Evolutionary conservation across 2,113 vertebrate genomes (phyloP).

Genomic region (Paralichthys olivaceus): DNA sequence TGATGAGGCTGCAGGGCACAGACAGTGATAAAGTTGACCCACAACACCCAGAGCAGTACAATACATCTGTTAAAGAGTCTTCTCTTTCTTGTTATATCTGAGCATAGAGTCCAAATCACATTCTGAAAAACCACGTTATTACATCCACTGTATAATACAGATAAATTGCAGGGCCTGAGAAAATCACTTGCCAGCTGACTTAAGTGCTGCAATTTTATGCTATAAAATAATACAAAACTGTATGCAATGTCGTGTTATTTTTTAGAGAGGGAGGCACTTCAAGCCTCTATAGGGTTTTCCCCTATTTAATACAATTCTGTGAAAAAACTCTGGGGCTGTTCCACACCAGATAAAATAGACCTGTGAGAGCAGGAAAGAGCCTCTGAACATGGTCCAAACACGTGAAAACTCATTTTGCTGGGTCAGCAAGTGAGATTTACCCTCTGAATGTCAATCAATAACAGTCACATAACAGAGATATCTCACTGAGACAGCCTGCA

Average conservation of each 20-base stretch:
- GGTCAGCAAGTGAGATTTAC: constrained; percentile 15
- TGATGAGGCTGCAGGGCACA: background rate
- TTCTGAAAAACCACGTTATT: background rate
- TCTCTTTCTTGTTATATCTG: background rate
- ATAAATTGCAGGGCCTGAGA: background rate
- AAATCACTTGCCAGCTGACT: no score
- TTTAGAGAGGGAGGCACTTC: constrained; percentile 2
- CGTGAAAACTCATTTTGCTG: constrained; percentile 11
- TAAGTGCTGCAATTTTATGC: no score
- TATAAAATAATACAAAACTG: constrained; percentile 10
- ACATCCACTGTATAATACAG: background rate
- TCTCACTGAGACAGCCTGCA: constrained; percentile 1
- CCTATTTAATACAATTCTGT: background rate
- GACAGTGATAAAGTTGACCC: no score
- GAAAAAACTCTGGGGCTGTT: constrained; percentile 12
- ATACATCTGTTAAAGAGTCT: background rate
- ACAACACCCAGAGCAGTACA: no score
- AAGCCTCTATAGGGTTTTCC: background rate
- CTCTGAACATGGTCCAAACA: constrained; percentile 16
- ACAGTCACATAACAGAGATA: constrained; percentile 15
- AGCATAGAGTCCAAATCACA: background rate
- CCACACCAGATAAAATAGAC: constrained; percentile 24
- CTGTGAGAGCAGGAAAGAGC: background rate
- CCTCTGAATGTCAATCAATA: constrained; percentile 37
- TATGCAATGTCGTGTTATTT: no score